Evolutionary conservation across 1,140 invertebrate genomes (phyloP).

Genomic region (Heliothis virescens): DNA sequence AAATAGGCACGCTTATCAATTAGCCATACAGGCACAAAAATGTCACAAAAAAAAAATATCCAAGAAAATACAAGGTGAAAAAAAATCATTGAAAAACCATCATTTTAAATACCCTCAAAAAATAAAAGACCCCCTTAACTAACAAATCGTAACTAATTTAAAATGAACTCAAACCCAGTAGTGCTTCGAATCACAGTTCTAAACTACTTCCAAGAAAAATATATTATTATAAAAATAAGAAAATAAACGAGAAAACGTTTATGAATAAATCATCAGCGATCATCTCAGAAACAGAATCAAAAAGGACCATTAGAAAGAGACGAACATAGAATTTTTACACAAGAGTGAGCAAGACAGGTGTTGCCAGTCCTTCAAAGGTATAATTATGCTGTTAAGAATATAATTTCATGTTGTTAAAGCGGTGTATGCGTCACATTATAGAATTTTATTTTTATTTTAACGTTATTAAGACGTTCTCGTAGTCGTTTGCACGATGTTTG

Average conservation of each 20-base stretch:
- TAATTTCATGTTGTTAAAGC: constrained; percentile 67
- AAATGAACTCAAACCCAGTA: constrained; percentile 53
- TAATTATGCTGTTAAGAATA: constrained; percentile 75
- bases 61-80: too few relatives aligned
- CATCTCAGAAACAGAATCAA: constrained; percentile 52
- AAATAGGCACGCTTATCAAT: too few relatives aligned
- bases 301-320: constrained; percentile 53
- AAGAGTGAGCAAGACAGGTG: constrained; percentile 51
- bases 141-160: constrained; percentile 34
- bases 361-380: constrained; percentile 56
- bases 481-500: constrained; percentile 18
- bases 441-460: constrained; percentile 52
- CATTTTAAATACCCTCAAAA: too few relatives aligned
- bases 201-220: constrained; percentile 56
- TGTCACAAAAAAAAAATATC: too few relatives aligned
- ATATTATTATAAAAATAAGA: constrained; percentile 42
- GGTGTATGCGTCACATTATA: constrained; percentile 65
- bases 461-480: constrained; percentile 59
- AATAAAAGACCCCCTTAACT: not conserved
- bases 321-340: constrained; percentile 11
- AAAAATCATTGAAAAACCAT: too few relatives aligned
- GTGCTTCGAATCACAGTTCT: constrained; percentile 60
- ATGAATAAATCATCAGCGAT: constrained; percentile 66
- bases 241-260: constrained; percentile 55
- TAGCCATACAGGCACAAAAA: too few relatives aligned